These are phyloP conservation scores for Parapristionchus giblindavisi DNA, from an alignment of 2,888 invertebrate genomes.

Conservation along the genomic window DNA sequence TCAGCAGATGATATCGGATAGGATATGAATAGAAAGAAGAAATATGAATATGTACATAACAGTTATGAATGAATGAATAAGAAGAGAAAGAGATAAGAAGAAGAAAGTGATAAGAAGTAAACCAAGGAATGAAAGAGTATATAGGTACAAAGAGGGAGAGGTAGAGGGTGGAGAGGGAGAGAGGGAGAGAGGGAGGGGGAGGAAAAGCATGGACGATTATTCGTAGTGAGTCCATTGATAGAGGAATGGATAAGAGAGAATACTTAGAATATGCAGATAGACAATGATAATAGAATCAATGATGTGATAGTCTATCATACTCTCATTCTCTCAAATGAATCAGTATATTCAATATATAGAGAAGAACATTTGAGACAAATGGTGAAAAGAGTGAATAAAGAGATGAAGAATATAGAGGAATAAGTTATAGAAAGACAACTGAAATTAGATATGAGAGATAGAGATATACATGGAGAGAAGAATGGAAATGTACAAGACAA, in stretches of 20 bases:
- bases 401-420: too few species aligned
- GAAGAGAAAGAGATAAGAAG: not conserved
- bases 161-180: not conserved
- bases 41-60: not conserved
- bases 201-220: not conserved
- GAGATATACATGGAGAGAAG: too few species aligned
- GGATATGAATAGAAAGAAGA: not conserved
- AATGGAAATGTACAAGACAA: too few species aligned
- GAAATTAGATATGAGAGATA: too few species aligned
- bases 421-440: too few species aligned
- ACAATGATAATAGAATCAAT: not conserved
- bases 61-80: not conserved
- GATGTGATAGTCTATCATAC: not conserved
- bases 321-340: too few species aligned
- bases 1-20: not conserved
- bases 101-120: not conserved
- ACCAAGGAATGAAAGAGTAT: not conserved
- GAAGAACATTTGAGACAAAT: too few species aligned
- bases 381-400: too few species aligned
- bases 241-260: not conserved
- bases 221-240: not conserved
- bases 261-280: not conserved
- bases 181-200: not conserved
- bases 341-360: too few species aligned
- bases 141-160: not conserved